phyloP scores from a whole-genome alignment of 2,888 invertebrate genomes.

The Diadegma fenestrale region DNA sequence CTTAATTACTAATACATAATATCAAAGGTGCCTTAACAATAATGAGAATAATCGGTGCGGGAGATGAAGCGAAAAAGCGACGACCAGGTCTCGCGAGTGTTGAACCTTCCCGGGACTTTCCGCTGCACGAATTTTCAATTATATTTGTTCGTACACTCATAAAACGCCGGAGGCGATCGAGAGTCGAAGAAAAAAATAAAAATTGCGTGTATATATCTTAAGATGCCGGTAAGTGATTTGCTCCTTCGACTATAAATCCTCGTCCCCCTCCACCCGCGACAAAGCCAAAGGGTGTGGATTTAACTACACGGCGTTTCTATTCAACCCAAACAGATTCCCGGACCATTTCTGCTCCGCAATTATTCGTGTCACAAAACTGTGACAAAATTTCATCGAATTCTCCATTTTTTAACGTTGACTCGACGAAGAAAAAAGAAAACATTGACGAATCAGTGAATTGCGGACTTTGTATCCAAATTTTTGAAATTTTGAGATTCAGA shows the following conservation, averaged over 20 bases:
- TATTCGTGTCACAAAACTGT: too few relatives aligned
- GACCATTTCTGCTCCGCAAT: not conserved
- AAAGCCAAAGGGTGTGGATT: constrained; percentile 14
- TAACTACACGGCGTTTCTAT: not conserved
- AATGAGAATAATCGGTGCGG: not conserved
- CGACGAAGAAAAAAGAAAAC: too few relatives aligned
- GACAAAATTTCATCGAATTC: too few relatives aligned
- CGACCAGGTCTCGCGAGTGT: constrained; percentile 11
- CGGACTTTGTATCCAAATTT: too few relatives aligned
- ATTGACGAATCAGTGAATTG: too few relatives aligned
- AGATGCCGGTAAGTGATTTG: constrained; percentile 32
- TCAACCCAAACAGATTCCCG: not conserved
- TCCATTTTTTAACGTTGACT: too few relatives aligned
- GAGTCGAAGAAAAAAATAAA: not conserved
- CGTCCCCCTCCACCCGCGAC: not conserved
- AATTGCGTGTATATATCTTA: not conserved
- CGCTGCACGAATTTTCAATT: constrained; percentile 13
- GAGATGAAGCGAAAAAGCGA: constrained; percentile 5
- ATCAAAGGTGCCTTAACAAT: constrained; percentile 17
- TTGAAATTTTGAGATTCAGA: not conserved
- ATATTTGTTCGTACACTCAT: not conserved
- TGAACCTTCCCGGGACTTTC: constrained; percentile 3
- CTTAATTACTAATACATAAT: constrained; percentile 27
- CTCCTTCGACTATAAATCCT: constrained; percentile 37
- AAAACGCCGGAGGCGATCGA: constrained; percentile 12